Base-by-base conservation (phyloP, 1,140 invertebrate genomes). In the Penaeus indicus region DNA sequence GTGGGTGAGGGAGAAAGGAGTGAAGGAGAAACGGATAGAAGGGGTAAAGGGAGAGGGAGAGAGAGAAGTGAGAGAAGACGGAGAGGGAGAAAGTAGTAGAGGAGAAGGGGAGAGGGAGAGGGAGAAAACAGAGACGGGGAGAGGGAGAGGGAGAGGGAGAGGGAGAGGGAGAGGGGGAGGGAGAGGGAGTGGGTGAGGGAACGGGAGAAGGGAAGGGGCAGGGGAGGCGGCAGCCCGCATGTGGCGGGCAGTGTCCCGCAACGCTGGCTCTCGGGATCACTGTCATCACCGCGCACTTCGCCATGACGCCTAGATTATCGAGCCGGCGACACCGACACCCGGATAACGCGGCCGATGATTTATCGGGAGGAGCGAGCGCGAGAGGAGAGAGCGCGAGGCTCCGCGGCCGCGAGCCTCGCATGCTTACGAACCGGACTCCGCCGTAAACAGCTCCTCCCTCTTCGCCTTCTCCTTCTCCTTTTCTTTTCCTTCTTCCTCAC, bases 231-330 rank as follows among this genome's bases (percentile, higher is more conserved):
- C 78, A 16, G 19, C 47, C 78, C 47, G 78, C 78, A 79, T 79
- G 78, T 47, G 75, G 27, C 75, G 32, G 47, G 16, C 75, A 79
- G 78, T 79, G 19, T 79, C 78, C 78, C 78, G 78, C 78, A 79
- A 79, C 78, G 42, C 18, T 54, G 78, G 47, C 13, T 22, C 78
- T 13, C 47, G 22, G 32, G 47, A 79, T 79, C 78, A 60, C 78
- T 18, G 78, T 79, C 78, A 79, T 60, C 78, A 79, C 47, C 19
- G 47, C 78, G 78, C 78, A 60, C 78, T 79, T 79, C 47, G 78
- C 78, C 78, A 60, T 79, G 78, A 79, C 78, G 78, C 38, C 47
- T 79, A 42, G 78, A 79, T 79, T 79, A 79, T 79, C 27, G 78
- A 79, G 78, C 42, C 11, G 25, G 21, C 8, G 54, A 79, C 42